A percentile compares a stretch with the other conserved stretches of the same genome.
Conservation (phyloP, 2,113 vertebrate species). For the Notarius lentiginosus region DNA sequence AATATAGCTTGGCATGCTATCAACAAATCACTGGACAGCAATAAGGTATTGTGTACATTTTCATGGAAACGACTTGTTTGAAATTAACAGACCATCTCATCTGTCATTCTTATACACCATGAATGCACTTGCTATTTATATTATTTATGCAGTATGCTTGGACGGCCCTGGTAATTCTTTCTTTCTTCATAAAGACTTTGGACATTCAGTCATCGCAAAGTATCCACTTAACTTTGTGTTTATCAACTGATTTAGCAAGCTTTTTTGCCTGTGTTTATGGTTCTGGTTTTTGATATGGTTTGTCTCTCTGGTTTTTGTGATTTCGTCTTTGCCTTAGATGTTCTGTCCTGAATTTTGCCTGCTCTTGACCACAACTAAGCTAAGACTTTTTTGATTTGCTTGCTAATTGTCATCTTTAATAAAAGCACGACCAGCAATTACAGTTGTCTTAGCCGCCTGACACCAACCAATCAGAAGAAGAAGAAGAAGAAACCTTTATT, state of each 20-base stretch:
- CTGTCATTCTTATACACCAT: not conserved
- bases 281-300: not conserved
- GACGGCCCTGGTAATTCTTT: not conserved
- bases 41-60: not conserved
- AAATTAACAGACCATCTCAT: not conserved
- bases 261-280: not conserved
- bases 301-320: not conserved
- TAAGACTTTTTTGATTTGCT: not conserved
- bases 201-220: no score
- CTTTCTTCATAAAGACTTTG: no score
- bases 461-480: not conserved
- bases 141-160: not conserved
- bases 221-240: no score
- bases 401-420: not conserved
- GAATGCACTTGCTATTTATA: not conserved
- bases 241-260: no score
- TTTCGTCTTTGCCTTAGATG: not conserved
- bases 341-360: not conserved
- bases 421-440: not conserved
- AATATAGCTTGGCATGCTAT: not conserved
- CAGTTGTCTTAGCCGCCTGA: not conserved
- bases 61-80: not conserved
- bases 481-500: no score
- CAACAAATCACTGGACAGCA: not conserved
- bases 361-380: not conserved